These are phyloP conservation scores for Andrena cerasifolii DNA, from an alignment of 1,140 invertebrate genomes.

Conservation along the genomic window DNA sequence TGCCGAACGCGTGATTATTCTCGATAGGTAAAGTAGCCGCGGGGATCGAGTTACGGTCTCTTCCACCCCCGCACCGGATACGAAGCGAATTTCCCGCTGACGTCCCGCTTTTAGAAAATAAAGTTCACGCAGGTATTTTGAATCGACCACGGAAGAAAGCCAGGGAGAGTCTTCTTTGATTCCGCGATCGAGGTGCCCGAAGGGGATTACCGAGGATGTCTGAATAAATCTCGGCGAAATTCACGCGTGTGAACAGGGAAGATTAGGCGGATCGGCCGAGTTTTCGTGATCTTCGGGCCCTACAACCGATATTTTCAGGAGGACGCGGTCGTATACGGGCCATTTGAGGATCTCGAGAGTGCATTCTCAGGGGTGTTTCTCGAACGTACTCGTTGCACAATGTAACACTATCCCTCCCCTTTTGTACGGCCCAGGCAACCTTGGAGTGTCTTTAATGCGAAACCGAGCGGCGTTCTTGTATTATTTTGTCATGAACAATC, in stretches of 20 bases:
- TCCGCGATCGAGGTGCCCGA: not conserved
- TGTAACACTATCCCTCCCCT: constrained; percentile 80
- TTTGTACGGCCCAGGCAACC: constrained; percentile 69
- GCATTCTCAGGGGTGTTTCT: constrained; percentile 80
- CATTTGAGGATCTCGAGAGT: constrained; percentile 78
- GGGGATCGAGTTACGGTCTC: constrained; percentile 23
- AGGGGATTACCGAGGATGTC: no score
- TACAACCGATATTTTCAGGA: constrained; percentile 80
- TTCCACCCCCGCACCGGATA: not conserved
- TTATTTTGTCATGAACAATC: constrained; percentile 76
- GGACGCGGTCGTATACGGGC: constrained; percentile 77
- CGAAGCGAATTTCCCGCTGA: not conserved
- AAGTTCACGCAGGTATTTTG: not conserved
- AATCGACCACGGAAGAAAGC: not conserved
- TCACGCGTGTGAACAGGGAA: no score
- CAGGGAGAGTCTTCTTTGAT: not conserved
- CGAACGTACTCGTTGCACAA: constrained; percentile 80
- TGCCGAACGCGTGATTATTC: constrained; percentile 17
- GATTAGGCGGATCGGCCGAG: constrained; percentile 15
- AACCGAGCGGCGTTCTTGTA: constrained; percentile 70
- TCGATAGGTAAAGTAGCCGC: not conserved
- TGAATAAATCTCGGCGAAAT: no score
- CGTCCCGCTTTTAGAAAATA: no score
- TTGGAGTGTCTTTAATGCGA: constrained; percentile 78
- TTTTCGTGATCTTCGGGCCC: constrained; percentile 14